A percentile compares a stretch with the other conserved stretches of the same genome.
Evolutionary conservation across 2,797 vertebrate species (phyloP).

Genomic region (Enteromius anoplus): DNA sequence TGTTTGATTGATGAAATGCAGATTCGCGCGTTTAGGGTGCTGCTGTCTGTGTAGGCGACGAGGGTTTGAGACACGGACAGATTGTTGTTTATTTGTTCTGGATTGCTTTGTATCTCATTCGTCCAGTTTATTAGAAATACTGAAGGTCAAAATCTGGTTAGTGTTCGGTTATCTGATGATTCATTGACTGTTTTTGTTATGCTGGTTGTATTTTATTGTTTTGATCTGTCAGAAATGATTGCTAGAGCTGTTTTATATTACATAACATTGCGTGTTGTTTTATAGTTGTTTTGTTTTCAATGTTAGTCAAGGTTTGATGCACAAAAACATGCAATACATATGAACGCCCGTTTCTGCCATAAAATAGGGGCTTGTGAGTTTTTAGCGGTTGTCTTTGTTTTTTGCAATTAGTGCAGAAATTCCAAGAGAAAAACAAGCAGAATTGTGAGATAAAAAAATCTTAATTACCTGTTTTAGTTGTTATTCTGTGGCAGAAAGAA

Average conservation of each 20-base stretch:
- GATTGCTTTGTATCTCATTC: neutral
- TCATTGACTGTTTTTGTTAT: neutral
- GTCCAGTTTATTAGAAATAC: neutral
- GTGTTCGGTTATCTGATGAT: neutral
- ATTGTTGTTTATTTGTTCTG: neutral
- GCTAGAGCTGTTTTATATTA: too few relatives aligned
- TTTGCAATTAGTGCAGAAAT: neutral
- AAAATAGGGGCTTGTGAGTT: neutral
- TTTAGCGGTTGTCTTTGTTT: too few relatives aligned
- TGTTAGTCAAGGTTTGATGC: neutral
- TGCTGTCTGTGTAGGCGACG: neutral
- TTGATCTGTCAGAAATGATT: neutral
- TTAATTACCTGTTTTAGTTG: neutral
- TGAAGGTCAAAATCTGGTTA: neutral
- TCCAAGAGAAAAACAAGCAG: too few relatives aligned
- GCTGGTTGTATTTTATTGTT: neutral
- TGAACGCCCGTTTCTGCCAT: neutral
- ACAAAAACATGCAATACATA: neutral
- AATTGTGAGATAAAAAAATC: too few relatives aligned
- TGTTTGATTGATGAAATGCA: rapidly evolving
- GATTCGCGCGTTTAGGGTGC: neutral
- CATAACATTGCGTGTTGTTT: too few relatives aligned
- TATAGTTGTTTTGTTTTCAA: neutral
- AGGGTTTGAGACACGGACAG: neutral
- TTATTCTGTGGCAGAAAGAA: neutral